phyloP scores from a whole-genome alignment of 2,797 vertebrate species.

The Acrocephalus scirpaceus region DNA sequence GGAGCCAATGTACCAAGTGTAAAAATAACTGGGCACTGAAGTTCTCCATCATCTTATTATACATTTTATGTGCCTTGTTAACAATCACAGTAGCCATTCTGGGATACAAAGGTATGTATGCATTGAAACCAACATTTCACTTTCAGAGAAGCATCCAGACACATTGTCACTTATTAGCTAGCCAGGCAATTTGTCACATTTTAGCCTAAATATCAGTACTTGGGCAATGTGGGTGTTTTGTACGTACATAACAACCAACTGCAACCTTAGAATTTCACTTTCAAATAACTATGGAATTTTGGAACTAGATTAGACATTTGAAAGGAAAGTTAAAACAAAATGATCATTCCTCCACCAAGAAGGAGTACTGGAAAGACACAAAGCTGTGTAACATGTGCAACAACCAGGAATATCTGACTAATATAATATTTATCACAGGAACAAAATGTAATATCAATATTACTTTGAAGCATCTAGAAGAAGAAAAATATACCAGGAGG shows the following conservation, averaged over 20 bases:
- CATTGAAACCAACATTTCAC: neutral
- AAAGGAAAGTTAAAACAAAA: neutral
- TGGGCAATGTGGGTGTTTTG: neutral
- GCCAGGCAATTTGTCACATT: neutral
- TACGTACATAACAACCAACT: neutral
- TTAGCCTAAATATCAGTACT: neutral
- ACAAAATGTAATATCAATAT: neutral
- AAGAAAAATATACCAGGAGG: neutral
- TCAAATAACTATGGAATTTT: neutral
- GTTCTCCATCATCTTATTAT: conserved; percentile 91
- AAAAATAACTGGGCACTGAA: conserved; percentile 97
- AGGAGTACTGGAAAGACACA: neutral
- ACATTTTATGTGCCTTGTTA: conserved; percentile 90
- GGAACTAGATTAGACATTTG: neutral
- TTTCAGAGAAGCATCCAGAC: neutral
- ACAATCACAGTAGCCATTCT: conserved; percentile 93
- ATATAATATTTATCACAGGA: neutral
- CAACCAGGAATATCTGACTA: neutral
- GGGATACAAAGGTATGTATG: conserved; percentile 92
- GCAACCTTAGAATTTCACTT: neutral
- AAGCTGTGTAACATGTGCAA: neutral
- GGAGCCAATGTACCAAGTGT: conserved; percentile 94
- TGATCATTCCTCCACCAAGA: neutral
- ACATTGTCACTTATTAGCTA: neutral
- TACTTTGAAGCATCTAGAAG: neutral